Evolutionary conservation across 2,888 invertebrate species (phyloP).

Genomic region (Linyphia triangularis): DNA sequence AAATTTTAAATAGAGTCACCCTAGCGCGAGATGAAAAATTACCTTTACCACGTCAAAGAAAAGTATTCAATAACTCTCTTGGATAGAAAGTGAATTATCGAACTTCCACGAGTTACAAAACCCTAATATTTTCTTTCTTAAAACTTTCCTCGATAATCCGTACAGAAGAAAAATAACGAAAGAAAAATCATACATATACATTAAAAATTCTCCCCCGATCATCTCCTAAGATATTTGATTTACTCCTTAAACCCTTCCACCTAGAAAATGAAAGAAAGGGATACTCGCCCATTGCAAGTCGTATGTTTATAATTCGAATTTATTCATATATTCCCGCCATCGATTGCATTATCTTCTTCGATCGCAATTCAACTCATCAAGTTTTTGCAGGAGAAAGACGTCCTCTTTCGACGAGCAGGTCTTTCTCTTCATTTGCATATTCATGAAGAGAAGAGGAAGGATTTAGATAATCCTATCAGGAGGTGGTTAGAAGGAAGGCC

Average conservation of each 20-base stretch:
- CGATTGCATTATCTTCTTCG: slow-evolving; percentile 54
- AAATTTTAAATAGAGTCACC: not conserved
- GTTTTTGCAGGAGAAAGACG: slow-evolving; percentile 34
- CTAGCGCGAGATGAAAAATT: slow-evolving; percentile 21
- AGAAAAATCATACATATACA: slow-evolving; percentile 11
- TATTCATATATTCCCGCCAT: slow-evolving; percentile 58
- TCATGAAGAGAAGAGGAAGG: slow-evolving; percentile 50
- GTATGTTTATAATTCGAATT: slow-evolving; percentile 55
- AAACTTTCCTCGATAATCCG: slow-evolving; percentile 23
- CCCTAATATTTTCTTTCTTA: not conserved
- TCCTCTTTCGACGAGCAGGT: slow-evolving; percentile 6
- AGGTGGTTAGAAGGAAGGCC: slow-evolving; percentile 4
- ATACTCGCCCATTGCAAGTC: slow-evolving; percentile 9
- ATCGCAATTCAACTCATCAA: slow-evolving; percentile 50
- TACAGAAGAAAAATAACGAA: slow-evolving; percentile 33
- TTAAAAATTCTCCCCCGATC: slow-evolving; percentile 19
- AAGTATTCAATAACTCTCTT: slow-evolving; percentile 29
- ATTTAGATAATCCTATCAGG: slow-evolving; percentile 56
- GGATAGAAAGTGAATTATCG: slow-evolving; percentile 33
- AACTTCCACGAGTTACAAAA: slow-evolving; percentile 28
- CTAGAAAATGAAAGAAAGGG: not conserved
- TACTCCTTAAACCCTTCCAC: slow-evolving; percentile 13
- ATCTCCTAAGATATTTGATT: slow-evolving; percentile 54
- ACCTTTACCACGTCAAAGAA: not conserved
- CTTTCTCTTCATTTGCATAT: slow-evolving; percentile 59